Evolutionary conservation across 2,113 vertebrate genomes (phyloP), one percentile per base, ranked within the genome.

Genomic region (cattle (Bos taurus)): DNA sequence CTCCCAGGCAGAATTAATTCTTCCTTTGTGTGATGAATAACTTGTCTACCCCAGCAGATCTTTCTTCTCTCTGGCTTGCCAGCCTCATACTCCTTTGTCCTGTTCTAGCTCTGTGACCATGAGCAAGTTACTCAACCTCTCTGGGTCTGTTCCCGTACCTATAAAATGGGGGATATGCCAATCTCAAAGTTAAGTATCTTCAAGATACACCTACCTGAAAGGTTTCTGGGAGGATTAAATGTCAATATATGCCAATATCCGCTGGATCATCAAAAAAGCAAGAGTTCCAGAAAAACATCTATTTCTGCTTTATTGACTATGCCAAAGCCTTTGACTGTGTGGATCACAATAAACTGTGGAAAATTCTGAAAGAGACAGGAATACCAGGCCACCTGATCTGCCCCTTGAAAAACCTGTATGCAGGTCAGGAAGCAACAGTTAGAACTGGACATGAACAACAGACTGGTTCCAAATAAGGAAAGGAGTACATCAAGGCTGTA

Each of bases 41-140:
- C 52, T 54, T 81, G 33, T 59, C 48, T 96, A 33, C 52, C 54
- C 28, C 67, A 92, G 57, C 30, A 94, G 64, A 97, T 90, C 77
- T 93, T 67, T 95, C 36, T 94, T 85, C 88, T 95, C 88, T 92
- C 84, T 56, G 85, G 33, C 33, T 78, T 59, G 67, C 74, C 19
- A 77, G 77, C 9, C 67, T 97, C 12, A 33, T 77, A 67, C 5
- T 95, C 87, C 83, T 88, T 26, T 86, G 86, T 62, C 43, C 57
- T 94, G 48, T 85, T 84, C 84, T 71, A 88, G 52, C 78, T 80
- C 25, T 89, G 60, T 91, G 83, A 90, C 74, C 64, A 71, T 90
- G 48, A 91, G 90, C 64, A 96, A 97, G 25, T 88, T 88, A 86
- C 56, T 97, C 46, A 90, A 54, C 26, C 57, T 92, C 64, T 94